These are phyloP conservation scores for Meta bourneti DNA, from an alignment of 2,888 invertebrate genomes.

Conservation along the genomic window DNA sequence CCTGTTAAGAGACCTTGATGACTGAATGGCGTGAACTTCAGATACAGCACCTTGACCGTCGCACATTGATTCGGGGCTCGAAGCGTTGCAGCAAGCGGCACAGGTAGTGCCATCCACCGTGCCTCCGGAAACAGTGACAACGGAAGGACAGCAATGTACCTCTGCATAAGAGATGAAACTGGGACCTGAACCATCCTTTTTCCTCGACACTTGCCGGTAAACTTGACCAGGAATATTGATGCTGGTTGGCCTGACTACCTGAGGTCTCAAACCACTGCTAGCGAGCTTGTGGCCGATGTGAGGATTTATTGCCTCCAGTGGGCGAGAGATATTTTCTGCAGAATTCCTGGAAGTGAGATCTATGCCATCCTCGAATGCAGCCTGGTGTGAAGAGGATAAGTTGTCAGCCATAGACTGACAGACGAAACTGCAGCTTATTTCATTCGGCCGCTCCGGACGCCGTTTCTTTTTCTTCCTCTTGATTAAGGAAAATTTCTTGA, in stretches of 20 bases:
- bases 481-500: conserved; percentile 77
- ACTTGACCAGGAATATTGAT: conserved; percentile 67
- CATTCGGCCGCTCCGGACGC: conserved; percentile 29
- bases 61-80: conserved; percentile 69
- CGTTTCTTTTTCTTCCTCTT: conserved; percentile 75
- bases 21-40: conserved; percentile 33
- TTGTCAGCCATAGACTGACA: conserved; percentile 56
- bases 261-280: conserved; percentile 52
- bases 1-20: conserved; percentile 48
- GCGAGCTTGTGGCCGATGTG: conserved; percentile 72
- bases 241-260: conserved; percentile 49
- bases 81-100: conserved; percentile 51
- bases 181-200: conserved; percentile 53
- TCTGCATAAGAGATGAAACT: conserved; percentile 64
- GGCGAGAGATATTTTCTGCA: conserved; percentile 53
- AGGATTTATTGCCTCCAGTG: conserved; percentile 72
- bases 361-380: conserved; percentile 55
- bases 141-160: conserved; percentile 62
- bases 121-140: conserved; percentile 62
- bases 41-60: conserved; percentile 42
- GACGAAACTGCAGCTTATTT: conserved; percentile 73
- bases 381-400: conserved; percentile 39
- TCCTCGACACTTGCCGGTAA: conserved; percentile 24
- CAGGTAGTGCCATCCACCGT: conserved; percentile 27
- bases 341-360: conserved; percentile 61